Conservation (phyloP, 2,888 invertebrate species). For the Callosobruchus maculatus region DNA sequence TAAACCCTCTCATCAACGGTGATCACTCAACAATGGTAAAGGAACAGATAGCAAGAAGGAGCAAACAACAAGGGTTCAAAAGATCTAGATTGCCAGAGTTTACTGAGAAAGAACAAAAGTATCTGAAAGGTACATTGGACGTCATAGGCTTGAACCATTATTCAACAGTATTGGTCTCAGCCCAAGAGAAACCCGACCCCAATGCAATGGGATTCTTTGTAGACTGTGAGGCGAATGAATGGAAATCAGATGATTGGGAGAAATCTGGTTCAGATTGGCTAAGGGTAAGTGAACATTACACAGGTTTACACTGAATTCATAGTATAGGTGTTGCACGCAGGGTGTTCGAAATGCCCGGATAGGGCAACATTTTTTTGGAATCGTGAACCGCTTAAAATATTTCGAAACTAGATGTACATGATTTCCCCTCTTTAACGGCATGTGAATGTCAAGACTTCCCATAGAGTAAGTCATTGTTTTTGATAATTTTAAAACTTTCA, state of each 20-base stretch:
- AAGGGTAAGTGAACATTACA: constrained; percentile 8
- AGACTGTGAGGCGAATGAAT: constrained; percentile 7
- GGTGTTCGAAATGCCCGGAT: no score
- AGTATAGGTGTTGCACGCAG: no score
- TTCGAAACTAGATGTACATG: no score
- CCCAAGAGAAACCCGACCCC: constrained; percentile 30
- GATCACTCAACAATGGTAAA: constrained; percentile 67
- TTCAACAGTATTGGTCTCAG: constrained; percentile 54
- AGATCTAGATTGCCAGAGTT: constrained; percentile 62
- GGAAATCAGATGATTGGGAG: constrained; percentile 11
- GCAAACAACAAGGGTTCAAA: constrained; percentile 56
- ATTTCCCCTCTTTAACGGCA: no score
- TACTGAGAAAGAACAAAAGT: constrained; percentile 56
- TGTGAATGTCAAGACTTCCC: no score
- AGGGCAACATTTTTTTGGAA: no score
- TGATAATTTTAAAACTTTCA: no score
- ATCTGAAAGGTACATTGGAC: constrained; percentile 58
- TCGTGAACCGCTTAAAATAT: no score
- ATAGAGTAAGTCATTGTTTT: no score
- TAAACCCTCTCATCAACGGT: constrained; percentile 61
- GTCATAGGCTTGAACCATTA: constrained; percentile 75
- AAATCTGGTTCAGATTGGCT: constrained; percentile 13
- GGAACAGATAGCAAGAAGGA: constrained; percentile 54
- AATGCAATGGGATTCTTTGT: constrained; percentile 48
- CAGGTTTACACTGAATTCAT: background rate